phyloP scores from a whole-genome alignment of 2,797 vertebrate genomes.

The Lepus oiostolus region DNA sequence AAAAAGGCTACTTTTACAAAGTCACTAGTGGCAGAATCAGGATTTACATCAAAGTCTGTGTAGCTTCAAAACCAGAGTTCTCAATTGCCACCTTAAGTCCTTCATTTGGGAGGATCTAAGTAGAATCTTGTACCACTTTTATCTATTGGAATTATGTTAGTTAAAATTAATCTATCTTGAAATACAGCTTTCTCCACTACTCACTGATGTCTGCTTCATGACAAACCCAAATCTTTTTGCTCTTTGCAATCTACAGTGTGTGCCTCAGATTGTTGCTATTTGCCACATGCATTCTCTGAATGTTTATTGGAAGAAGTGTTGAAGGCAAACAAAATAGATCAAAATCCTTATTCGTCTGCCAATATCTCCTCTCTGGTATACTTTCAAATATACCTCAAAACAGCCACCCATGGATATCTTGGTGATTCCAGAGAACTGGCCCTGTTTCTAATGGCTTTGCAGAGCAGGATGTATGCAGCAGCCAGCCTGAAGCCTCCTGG shows the following conservation, averaged over 20 bases:
- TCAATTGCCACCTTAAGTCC: background rate
- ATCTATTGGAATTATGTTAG: background rate
- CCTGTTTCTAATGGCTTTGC: background rate
- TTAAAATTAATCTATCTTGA: background rate
- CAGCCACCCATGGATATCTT: conserved; percentile 60
- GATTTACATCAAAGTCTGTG: background rate
- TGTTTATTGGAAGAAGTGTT: background rate
- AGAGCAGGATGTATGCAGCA: background rate
- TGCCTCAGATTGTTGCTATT: background rate
- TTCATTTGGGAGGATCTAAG: background rate
- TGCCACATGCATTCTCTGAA: background rate
- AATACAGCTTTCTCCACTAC: background rate
- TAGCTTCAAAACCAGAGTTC: background rate
- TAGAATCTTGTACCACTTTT: background rate
- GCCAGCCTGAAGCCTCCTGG: conserved; percentile 44
- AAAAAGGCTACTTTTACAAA: background rate
- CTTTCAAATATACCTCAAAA: conserved; percentile 70
- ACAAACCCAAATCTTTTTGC: background rate
- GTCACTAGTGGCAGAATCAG: background rate
- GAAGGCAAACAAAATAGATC: conserved; percentile 56
- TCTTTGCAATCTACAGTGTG: background rate
- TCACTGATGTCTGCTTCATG: background rate
- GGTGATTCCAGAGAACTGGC: conserved; percentile 64
- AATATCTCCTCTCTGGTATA: background rate
- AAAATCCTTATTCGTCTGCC: conserved; percentile 58